phyloP scores from a whole-genome alignment of 2,113 vertebrate genomes.

The Hymenochirus boettgeri region DNA sequence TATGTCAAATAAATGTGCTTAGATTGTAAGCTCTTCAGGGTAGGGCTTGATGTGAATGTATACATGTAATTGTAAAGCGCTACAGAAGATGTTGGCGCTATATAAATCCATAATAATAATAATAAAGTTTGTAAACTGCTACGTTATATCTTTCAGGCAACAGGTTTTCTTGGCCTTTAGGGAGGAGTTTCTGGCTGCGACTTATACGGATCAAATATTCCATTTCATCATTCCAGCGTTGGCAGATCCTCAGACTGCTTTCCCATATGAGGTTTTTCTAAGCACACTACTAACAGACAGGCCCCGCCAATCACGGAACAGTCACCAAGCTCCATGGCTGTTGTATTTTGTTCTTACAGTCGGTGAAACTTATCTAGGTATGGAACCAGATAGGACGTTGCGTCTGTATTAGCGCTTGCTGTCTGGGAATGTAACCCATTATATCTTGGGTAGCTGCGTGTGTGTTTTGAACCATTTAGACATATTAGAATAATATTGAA shows the following conservation, averaged over 20 bases:
- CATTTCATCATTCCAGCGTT: slow-evolving; percentile 90
- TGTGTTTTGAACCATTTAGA: too few species aligned
- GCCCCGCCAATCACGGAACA: slow-evolving; percentile 48
- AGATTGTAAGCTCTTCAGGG: too few species aligned
- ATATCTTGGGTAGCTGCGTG: too few species aligned
- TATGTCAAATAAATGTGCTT: too few species aligned
- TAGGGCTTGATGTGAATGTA: too few species aligned
- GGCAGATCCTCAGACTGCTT: slow-evolving; percentile 71
- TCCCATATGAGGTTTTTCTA: slow-evolving; percentile 90
- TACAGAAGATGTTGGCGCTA: too few species aligned
- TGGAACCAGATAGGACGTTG: slow-evolving; percentile 47
- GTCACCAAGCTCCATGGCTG: slow-evolving; percentile 79
- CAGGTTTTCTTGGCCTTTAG: slow-evolving; percentile 90
- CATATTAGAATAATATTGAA: too few species aligned
- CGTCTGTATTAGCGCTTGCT: too few species aligned
- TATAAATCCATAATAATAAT: too few species aligned
- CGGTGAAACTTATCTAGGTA: slow-evolving; percentile 84
- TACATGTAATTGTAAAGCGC: too few species aligned
- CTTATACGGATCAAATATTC: slow-evolving; percentile 93
- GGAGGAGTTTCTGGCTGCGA: slow-evolving; percentile 84
- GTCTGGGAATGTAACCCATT: too few species aligned
- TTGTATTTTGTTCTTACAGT: slow-evolving; percentile 89
- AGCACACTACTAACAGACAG: slow-evolving; percentile 72
- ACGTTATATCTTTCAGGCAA: slow-evolving; percentile 66
- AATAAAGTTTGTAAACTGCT: too few species aligned